Evolutionary conservation across 2,888 invertebrate species (phyloP), one percentile per base, ranked within the genome.

Genomic region (Muschampia plurimacula): DNA sequence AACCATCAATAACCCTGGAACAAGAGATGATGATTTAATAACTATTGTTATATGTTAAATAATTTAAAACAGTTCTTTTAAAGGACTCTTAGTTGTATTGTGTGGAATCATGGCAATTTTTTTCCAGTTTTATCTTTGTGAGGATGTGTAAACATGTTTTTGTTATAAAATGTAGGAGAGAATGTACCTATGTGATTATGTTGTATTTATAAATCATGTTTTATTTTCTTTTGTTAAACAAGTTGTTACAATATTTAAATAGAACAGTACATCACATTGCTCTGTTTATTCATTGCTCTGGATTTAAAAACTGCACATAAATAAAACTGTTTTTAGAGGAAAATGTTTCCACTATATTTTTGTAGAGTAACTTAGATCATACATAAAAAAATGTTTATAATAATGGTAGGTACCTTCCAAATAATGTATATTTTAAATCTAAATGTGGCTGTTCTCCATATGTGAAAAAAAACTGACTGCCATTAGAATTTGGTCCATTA

Each of bases 401-500:
- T 9, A 60, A 4, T 41, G 55, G 41, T 39, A 2, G 15, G 91
- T 95, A 99, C 99, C 97, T 98, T 88, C 98, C 99, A 96, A 99
- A 99, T 55, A 99, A 87, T 5, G 99, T 99, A 88, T 99, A 99
- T 87, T 99, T 99, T 74, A 99, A 95, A 90, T 99, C 99, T 72
- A 99, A 95, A 92, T 99, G 98, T 60, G 98, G 97, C 85, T 99
- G 99, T 73, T 98, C 97, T 13, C 96, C 97, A 90, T 99, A 99
- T 0, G 98, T 97, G 78, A 99, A 97, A 88, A 99, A 99, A 91
- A 99, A 99, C 88, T 99, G 99, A 83, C 99, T 99, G 3, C 97
- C 98, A 95, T 99, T 99, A 10, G 98, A 98, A 88, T 99, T 99
- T 0, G 99, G 98, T 3, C 99, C 99, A 94, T 98, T 99, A 87